These are phyloP conservation scores for Cricetomys ansorgei DNA, from an alignment of 2,113 vertebrate species.

Conservation along the genomic window DNA sequence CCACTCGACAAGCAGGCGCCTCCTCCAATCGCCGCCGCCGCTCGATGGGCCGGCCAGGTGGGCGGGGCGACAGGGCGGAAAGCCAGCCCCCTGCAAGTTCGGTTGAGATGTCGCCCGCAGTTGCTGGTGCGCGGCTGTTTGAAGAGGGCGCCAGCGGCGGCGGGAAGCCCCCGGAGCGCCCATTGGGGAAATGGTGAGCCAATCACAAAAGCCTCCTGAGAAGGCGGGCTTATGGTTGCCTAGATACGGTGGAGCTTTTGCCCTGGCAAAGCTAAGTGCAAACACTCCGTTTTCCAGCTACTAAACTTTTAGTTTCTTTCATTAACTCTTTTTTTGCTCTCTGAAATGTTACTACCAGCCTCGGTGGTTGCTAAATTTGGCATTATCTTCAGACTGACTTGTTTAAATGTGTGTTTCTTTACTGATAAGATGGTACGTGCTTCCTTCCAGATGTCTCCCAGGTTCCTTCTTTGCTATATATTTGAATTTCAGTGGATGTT, in stretches of 20 bases:
- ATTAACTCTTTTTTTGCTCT: not conserved
- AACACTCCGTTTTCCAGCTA: not conserved
- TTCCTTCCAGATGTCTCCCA: no score
- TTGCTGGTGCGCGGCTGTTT: slow-evolving; percentile 63
- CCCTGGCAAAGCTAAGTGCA: rapidly evolving
- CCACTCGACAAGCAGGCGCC: not conserved
- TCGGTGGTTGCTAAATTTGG: not conserved
- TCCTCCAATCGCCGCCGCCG: not conserved
- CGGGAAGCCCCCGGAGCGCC: slow-evolving; percentile 79
- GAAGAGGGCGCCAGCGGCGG: slow-evolving; percentile 85
- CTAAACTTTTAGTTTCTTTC: not conserved
- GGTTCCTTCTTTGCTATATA: not conserved
- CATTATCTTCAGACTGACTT: not conserved
- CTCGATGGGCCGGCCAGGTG: rapidly evolving
- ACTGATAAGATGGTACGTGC: not conserved
- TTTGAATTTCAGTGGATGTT: not conserved
- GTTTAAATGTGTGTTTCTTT: slow-evolving; percentile 11
- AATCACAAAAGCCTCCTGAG: slow-evolving; percentile 63
- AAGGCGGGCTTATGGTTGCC: slow-evolving; percentile 63
- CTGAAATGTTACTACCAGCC: not conserved
- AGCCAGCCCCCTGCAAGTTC: slow-evolving; percentile 13
- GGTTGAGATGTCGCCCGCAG: slow-evolving; percentile 57
- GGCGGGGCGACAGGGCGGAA: not conserved
- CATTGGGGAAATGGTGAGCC: slow-evolving; percentile 71
- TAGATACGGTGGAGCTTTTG: not conserved